These are phyloP conservation scores for Lepeophtheirus nordmannii DNA, from an alignment of 2,888 invertebrate genomes.

Conservation along the genomic window DNA sequence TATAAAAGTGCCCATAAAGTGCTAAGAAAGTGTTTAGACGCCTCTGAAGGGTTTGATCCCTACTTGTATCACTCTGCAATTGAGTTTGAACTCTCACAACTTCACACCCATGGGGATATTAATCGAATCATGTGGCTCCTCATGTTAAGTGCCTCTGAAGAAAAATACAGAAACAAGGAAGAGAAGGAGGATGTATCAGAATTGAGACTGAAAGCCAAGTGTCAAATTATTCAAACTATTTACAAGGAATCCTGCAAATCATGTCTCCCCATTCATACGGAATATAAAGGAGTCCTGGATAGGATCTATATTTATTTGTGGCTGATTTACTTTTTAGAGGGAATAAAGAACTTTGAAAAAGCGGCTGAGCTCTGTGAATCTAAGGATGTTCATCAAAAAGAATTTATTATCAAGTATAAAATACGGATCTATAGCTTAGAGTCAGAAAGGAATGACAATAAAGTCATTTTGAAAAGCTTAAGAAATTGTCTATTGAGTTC, in stretches of 20 bases:
- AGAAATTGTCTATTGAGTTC: background rate
- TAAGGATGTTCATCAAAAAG: background rate
- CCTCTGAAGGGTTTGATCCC: background rate
- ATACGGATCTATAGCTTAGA: background rate
- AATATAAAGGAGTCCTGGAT: background rate
- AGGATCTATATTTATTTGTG: background rate
- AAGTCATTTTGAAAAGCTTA: background rate
- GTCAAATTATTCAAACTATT: background rate
- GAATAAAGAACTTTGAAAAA: background rate
- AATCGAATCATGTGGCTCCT: background rate
- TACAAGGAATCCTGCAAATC: too few relatives aligned
- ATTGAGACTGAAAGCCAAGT: background rate
- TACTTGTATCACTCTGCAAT: background rate
- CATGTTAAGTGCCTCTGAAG: background rate
- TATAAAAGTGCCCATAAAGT: background rate
- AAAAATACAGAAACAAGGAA: background rate
- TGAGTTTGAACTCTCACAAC: background rate
- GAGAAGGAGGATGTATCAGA: background rate
- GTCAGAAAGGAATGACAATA: background rate
- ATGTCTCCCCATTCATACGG: background rate
- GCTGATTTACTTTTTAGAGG: background rate
- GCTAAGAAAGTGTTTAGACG: background rate
- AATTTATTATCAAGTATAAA: background rate
- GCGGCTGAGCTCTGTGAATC: background rate
- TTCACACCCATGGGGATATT: background rate